Evolutionary conservation across 2,797 vertebrate genomes (phyloP).

Genomic region (Cercopithecus petaurista): DNA sequence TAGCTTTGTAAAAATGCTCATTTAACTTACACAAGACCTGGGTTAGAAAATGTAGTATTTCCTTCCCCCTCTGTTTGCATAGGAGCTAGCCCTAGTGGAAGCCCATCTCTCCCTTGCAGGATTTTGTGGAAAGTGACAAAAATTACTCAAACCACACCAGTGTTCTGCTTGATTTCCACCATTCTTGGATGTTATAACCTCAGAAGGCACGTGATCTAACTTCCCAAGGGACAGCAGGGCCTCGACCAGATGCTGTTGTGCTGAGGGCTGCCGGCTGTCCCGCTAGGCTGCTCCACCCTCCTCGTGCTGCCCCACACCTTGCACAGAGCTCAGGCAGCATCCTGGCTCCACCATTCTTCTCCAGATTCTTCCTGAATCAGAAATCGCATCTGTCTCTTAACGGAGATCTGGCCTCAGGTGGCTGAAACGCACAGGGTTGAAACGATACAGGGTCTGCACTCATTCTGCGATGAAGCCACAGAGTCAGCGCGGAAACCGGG

Average conservation of each 20-base stretch:
- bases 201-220: fast-evolving
- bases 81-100: not conserved
- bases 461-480: not conserved
- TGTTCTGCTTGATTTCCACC: not conserved
- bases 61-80: not conserved
- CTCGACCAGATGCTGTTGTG: fast-evolving
- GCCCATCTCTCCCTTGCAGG: not conserved
- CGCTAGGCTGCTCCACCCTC: fast-evolving
- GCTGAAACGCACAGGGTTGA: too few relatives aligned
- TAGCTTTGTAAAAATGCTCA: not conserved
- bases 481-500: too few relatives aligned
- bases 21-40: not conserved
- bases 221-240: not conserved
- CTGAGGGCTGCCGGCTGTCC: not conserved
- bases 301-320: fast-evolving
- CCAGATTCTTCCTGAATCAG: not conserved
- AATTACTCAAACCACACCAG: not conserved
- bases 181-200: not conserved
- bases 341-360: not conserved
- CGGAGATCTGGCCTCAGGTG: not conserved
- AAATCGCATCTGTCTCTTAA: not conserved
- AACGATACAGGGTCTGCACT: not conserved
- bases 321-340: not conserved
- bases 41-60: not conserved
- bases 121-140: not conserved